Percentiles rank a stretch among this genome's conserved stretches.
Evolutionary conservation across 2,113 vertebrate genomes (phyloP).

Genomic region (Nyctibius bracteatus): DNA sequence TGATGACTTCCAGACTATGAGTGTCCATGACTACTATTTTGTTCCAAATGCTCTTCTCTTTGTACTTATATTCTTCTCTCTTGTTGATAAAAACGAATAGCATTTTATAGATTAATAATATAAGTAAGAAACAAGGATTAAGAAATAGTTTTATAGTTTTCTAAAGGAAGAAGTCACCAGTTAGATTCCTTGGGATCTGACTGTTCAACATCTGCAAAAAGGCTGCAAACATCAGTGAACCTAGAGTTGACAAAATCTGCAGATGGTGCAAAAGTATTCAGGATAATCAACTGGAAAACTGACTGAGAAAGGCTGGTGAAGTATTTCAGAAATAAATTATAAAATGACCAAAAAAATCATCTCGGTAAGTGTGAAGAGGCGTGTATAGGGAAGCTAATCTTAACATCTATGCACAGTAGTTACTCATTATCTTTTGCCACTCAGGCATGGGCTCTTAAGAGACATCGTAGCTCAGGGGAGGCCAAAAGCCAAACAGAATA

Average conservation of each 20-base stretch:
- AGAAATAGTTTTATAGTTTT: not conserved
- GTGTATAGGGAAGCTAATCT: not conserved
- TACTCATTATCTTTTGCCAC: not conserved
- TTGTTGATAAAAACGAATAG: not conserved
- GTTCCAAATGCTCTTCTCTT: not conserved
- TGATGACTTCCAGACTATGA: not conserved
- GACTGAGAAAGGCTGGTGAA: not conserved
- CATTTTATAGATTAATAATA: not conserved
- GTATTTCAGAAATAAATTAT: not conserved
- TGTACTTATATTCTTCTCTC: not conserved
- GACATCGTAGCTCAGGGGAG: not conserved
- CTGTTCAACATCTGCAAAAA: not conserved
- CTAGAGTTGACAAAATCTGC: not conserved
- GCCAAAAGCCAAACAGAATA: not conserved
- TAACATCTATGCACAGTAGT: not conserved
- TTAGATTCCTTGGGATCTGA: not conserved
- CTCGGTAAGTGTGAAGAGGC: fast-evolving
- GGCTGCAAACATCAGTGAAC: not conserved
- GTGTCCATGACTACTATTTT: not conserved
- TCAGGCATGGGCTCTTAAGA: not conserved
- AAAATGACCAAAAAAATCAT: not conserved
- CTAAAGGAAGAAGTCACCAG: not conserved
- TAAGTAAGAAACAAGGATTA: not conserved
- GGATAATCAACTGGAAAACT: not conserved
- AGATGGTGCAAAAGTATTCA: not conserved